Evolutionary conservation across 23 tunicate genomes (phyloP), one percentile per base, ranked within the genome.

Genomic region (Trididemnum clinides): DNA sequence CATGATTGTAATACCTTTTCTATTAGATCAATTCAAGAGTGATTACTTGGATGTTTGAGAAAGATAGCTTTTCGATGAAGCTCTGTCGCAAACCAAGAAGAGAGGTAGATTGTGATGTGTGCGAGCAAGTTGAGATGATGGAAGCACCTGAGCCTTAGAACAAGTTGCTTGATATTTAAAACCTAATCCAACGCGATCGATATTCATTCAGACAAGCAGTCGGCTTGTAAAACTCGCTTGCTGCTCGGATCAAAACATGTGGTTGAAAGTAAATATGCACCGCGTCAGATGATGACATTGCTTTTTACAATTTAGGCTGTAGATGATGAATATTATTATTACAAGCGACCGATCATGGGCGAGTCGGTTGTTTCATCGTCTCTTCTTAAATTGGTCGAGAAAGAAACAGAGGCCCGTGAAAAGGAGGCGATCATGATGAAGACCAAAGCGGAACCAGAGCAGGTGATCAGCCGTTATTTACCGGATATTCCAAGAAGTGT

Each of bases 311-410:
- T 66, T 29, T 71, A 94, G 98, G 98, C 90, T 37, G 98, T 94
- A 0, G 98, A 94, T 70, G 98, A 94, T 81, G 98, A 94, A 37
- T 77, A 82, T 30, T 94, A 89, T 37, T 89, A 89, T 91, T 89
- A 77, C 84, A 93, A 93, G 64, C 90, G 90, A 21, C 89, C 86
- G 19, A 19, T 93, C 26, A 69, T 36, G 22, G 57, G 63, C 2
- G 62, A 66, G 33, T 33, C 51, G 10, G 80, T 78, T 10, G 65
- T 88, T 26, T 93, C 98, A 0, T 90, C 92, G 30, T 39, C 20
- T 6, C 92, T 93, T 25, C 51, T 63, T 0, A 28, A 72, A 32
- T 35, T 78, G 27, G 92, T 93, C 1, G 50, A 57, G 26, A 51
- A 88, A n/a, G 98, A 93, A 50, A 37, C 84, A 25, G 28, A 50